Conservation (phyloP, 2,888 invertebrate genomes). For the Oxyteleia sp. region DNA sequence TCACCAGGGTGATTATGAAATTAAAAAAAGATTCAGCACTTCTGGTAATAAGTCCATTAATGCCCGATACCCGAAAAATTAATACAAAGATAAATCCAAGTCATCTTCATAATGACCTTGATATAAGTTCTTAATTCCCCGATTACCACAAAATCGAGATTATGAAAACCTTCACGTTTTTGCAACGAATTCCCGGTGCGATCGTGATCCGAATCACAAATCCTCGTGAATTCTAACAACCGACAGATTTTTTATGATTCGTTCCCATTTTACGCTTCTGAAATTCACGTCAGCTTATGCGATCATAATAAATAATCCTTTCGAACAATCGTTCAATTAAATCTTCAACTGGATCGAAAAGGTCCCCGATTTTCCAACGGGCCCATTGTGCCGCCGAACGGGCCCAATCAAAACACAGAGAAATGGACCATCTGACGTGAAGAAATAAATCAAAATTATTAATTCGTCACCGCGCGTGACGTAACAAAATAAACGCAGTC, state of each 20-base stretch:
- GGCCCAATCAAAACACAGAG: slow-evolving; percentile 16
- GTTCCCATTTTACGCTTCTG: background rate
- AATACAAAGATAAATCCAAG: background rate
- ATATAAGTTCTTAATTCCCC: slow-evolving; percentile 9
- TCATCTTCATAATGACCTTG: slow-evolving; percentile 31
- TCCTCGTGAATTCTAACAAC: slow-evolving; percentile 16
- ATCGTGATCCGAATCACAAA: slow-evolving; percentile 32
- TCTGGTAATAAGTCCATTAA: too few relatives aligned
- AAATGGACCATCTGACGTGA: background rate
- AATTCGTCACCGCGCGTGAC: slow-evolving; percentile 39
- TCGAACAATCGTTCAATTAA: slow-evolving; percentile 2
- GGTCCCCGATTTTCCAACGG: background rate
- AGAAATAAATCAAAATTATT: slow-evolving; percentile 49
- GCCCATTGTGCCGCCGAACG: slow-evolving; percentile 1
- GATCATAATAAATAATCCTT: slow-evolving; percentile 11
- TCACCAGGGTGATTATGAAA: too few relatives aligned
- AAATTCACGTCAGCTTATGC: slow-evolving; percentile 11
- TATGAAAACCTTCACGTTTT: slow-evolving; percentile 39
- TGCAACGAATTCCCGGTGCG: slow-evolving; percentile 31
- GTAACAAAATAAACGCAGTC: slow-evolving; percentile 50
- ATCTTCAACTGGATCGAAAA: background rate
- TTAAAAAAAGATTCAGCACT: too few relatives aligned
- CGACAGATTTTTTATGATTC: slow-evolving; percentile 6
- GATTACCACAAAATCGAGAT: slow-evolving; percentile 16
- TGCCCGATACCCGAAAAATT: too few relatives aligned